Conservation (phyloP, 2,888 invertebrate species). For the Drosophila sordidula region DNA sequence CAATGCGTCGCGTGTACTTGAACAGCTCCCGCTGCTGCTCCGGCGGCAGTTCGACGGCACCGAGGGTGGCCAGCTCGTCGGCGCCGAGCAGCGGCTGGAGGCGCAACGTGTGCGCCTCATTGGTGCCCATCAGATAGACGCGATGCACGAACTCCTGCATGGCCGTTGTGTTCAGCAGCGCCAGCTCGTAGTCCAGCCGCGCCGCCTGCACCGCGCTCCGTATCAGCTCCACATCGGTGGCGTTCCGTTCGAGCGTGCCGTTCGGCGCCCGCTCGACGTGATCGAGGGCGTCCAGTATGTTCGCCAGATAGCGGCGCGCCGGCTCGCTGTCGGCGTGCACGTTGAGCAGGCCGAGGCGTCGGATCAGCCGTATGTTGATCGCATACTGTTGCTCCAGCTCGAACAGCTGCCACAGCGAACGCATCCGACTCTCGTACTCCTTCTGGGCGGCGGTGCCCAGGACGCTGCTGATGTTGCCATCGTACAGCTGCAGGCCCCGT, state of each 20-base stretch:
- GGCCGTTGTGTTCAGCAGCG: conserved; percentile 74
- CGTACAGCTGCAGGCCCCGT: conserved; percentile 70
- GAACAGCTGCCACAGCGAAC: conserved; percentile 80
- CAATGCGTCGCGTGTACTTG: conserved; percentile 70
- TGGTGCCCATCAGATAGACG: conserved; percentile 68
- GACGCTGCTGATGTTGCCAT: conserved; percentile 58
- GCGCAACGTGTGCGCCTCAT: conserved; percentile 48
- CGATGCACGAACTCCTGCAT: conserved; percentile 79
- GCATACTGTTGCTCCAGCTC: conserved; percentile 74
- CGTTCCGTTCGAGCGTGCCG: background rate
- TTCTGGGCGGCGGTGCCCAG: conserved; percentile 69
- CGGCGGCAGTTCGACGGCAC: conserved; percentile 21
- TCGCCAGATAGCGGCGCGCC: conserved; percentile 43
- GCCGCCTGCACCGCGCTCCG: conserved; percentile 37
- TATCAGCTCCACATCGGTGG: conserved; percentile 35
- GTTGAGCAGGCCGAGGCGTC: conserved; percentile 61
- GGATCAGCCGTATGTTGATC: conserved; percentile 70
- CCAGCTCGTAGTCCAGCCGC: conserved; percentile 39
- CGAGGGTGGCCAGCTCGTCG: conserved; percentile 56
- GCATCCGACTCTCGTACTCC: conserved; percentile 73
- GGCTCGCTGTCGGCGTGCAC: conserved; percentile 55
- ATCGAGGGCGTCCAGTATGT: conserved; percentile 38
- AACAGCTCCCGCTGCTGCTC: conserved; percentile 64
- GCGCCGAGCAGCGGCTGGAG: conserved; percentile 62
- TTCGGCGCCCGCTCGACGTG: conserved; percentile 13